Percentiles rank a stretch among this genome's conserved stretches.
Conservation (phyloP, 2,888 invertebrate species). For the Acronicta psi region DNA sequence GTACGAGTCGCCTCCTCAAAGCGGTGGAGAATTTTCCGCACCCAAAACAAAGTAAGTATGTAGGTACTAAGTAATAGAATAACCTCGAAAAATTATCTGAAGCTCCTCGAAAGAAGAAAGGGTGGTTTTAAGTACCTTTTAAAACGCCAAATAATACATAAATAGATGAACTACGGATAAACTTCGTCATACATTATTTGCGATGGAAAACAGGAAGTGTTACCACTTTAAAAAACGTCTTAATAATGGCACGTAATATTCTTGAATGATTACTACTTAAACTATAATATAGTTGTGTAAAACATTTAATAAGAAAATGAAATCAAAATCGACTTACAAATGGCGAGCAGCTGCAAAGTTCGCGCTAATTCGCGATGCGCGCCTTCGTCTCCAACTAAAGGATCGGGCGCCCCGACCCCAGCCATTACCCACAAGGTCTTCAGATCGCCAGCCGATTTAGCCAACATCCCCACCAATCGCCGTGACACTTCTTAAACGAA, state of each 20-base stretch:
- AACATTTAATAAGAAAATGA: slow-evolving; percentile 21
- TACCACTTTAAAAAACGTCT: background rate
- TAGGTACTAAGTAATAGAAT: no score
- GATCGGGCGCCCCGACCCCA: slow-evolving; percentile 76
- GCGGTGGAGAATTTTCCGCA: no score
- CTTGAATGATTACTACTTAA: background rate
- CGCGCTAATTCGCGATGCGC: slow-evolving; percentile 73
- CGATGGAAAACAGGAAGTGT: background rate
- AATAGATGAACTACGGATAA: no score
- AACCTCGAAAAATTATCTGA: no score
- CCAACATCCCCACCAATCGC: slow-evolving; percentile 87
- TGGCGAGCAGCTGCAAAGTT: slow-evolving; percentile 46
- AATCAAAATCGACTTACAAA: slow-evolving; percentile 65
- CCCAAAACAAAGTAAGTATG: no score
- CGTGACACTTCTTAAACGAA: slow-evolving; percentile 88
- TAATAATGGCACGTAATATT: background rate
- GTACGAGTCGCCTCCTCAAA: no score
- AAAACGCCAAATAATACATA: no score
- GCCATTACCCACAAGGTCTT: slow-evolving; percentile 87
- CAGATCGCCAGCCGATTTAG: slow-evolving; percentile 85
- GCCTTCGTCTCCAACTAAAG: slow-evolving; percentile 74
- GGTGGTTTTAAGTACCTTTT: no score
- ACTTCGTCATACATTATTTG: background rate
- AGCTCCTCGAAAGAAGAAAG: no score
- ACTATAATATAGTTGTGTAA: background rate